Conservation (phyloP, 2,797 vertebrate genomes). For the Phoeniculus purpureus region DNA sequence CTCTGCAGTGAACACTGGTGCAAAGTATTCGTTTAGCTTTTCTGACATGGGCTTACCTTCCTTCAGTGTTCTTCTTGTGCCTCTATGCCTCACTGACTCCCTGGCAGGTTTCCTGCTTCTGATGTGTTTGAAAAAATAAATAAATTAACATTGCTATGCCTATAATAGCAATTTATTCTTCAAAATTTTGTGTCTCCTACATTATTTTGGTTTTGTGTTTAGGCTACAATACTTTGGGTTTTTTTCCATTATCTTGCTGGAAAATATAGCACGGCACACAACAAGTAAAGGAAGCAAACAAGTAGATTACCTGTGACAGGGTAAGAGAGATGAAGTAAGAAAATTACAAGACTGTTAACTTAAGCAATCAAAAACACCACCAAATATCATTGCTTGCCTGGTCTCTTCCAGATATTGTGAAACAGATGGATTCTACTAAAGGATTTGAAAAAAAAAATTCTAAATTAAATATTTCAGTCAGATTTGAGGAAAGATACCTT, state of each 20-base stretch:
- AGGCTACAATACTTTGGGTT: neutral
- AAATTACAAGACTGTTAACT: neutral
- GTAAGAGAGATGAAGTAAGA: neutral
- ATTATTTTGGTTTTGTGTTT: neutral
- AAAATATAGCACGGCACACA: neutral
- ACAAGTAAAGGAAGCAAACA: neutral
- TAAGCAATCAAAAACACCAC: neutral
- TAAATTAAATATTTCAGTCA: neutral
- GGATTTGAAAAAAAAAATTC: neutral
- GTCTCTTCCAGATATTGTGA: neutral
- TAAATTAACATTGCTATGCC: neutral
- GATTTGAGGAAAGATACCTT: neutral
- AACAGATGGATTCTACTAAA: neutral
- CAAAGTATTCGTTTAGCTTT: constrained; percentile 12
- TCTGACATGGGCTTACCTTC: constrained; percentile 6
- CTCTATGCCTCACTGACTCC: neutral
- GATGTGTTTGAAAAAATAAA: neutral
- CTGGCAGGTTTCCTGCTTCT: neutral
- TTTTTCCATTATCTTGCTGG: neutral
- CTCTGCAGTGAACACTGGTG: neutral
- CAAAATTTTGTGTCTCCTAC: neutral
- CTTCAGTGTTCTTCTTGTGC: neutral
- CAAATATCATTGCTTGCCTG: neutral
- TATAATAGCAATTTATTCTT: neutral
- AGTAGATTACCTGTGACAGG: neutral